Evolutionary conservation across 2,888 invertebrate species (phyloP).

Genomic region (Geophilus truncorum): DNA sequence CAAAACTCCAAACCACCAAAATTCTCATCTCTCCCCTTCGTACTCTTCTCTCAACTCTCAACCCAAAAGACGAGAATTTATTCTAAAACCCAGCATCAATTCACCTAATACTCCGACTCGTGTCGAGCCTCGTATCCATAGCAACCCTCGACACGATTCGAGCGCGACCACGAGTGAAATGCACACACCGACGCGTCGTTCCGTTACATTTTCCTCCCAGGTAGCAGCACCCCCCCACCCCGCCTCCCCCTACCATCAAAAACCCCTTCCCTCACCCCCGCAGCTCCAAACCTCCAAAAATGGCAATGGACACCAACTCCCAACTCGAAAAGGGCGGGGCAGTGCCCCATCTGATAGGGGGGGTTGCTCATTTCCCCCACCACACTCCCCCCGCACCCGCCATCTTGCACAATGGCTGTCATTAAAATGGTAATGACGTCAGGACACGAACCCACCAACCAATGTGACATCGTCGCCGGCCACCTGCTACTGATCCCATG

Average conservation of each 20-base stretch:
- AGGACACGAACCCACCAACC: constrained; percentile 10
- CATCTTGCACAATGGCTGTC: not conserved
- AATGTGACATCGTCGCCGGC: constrained; percentile 10
- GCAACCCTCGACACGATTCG: not conserved
- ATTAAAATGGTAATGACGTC: constrained; percentile 10
- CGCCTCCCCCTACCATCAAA: too few relatives aligned
- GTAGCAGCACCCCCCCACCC: too few relatives aligned
- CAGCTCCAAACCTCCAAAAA: not conserved
- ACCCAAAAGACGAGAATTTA: not conserved
- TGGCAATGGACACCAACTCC: not conserved
- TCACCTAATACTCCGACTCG: too few relatives aligned
- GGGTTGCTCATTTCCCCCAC: not conserved
- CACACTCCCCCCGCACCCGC: too few relatives aligned
- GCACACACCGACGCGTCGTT: not conserved
- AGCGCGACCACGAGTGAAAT: not conserved
- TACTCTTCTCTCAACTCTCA: too few relatives aligned
- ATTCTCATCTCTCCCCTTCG: too few relatives aligned
- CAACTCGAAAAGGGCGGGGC: too few relatives aligned
- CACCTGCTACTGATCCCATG: constrained; percentile 4
- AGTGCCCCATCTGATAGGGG: too few relatives aligned
- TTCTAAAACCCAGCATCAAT: too few relatives aligned
- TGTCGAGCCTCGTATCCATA: not conserved
- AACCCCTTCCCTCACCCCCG: too few relatives aligned
- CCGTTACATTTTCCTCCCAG: not conserved
- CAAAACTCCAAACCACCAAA: too few relatives aligned